These are phyloP conservation scores for Talpa occidentalis DNA, from an alignment of 2,113 vertebrate species.

Conservation along the genomic window DNA sequence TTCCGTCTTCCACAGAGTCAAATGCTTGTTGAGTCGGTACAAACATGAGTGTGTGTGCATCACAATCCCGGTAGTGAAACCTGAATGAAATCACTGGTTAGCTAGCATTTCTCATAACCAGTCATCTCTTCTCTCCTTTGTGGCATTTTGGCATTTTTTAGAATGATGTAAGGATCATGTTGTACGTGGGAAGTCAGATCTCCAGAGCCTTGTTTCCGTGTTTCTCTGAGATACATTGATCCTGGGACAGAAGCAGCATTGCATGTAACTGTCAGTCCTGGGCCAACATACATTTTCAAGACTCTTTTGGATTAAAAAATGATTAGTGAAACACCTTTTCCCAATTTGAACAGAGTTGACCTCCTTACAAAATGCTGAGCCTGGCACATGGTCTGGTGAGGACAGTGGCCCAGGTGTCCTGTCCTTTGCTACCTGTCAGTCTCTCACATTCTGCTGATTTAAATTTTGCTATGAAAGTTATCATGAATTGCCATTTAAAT, in stretches of 20 bases:
- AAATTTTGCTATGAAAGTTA: neutral
- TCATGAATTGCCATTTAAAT: neutral
- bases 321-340: neutral
- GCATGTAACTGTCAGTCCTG: conserved; percentile 86
- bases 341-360: neutral
- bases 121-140: conserved; percentile 70
- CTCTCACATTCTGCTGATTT: neutral
- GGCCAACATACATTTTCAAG: conserved; percentile 67
- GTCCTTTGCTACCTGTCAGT: neutral
- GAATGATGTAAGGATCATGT: conserved; percentile 93
- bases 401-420: neutral
- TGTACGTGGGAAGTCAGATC: conserved; percentile 89
- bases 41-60: neutral
- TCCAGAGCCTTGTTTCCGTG: conserved; percentile 87
- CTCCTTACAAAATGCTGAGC: neutral
- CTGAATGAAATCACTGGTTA: conserved; percentile 54
- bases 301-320: neutral
- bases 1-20: conserved; percentile 61
- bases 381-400: neutral
- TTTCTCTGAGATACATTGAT: conserved; percentile 94
- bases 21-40: neutral
- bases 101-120: conserved; percentile 75
- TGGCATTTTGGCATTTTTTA: conserved; percentile 85
- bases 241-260: conserved; percentile 84
- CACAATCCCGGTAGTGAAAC: neutral